A percentile compares a stretch with the other conserved stretches of the same genome.
These are phyloP conservation scores for Rhorus exstirpatorius DNA, from an alignment of 2,888 invertebrate genomes.

Conservation along the genomic window DNA sequence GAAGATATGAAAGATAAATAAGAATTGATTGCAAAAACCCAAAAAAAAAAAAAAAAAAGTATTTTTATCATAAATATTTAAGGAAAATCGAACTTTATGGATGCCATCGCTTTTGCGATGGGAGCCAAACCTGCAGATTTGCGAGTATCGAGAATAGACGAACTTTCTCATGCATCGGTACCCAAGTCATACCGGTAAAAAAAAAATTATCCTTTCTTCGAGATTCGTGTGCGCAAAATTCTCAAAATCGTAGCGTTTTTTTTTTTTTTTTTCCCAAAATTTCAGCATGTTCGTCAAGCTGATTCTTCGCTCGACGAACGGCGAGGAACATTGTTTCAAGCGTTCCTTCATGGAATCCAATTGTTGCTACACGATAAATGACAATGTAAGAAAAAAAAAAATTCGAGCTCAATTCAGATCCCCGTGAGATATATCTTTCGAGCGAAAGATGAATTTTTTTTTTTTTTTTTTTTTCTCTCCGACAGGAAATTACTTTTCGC, in stretches of 20 bases:
- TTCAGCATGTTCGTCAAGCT: conserved; percentile 33
- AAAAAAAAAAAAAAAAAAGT: too few species aligned
- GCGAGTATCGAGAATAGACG: conserved; percentile 95
- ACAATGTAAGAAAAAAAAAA: conserved; percentile 26
- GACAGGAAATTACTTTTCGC: conserved; percentile 17
- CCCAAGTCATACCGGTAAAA: not conserved
- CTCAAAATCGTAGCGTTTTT: not conserved
- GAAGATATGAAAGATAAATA: too few species aligned
- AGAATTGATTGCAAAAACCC: too few species aligned
- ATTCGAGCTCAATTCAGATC: not conserved
- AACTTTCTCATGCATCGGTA: conserved; percentile 89
- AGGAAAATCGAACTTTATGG: conserved; percentile 99
- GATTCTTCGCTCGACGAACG: not conserved
- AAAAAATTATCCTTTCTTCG: not conserved
- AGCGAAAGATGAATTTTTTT: not conserved
- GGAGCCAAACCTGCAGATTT: conserved; percentile 97
- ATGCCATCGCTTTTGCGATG: conserved; percentile 99
- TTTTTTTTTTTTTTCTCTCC: not conserved
- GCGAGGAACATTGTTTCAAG: conserved; percentile 3
- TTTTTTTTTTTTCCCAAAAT: too few species aligned
- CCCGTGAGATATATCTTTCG: not conserved
- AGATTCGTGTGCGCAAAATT: not conserved
- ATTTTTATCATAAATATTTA: conserved; percentile 78
- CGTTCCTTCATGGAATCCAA: conserved; percentile 1
- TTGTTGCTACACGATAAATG: conserved; percentile 16